These are phyloP conservation scores for Psophia crepitans DNA, from an alignment of 2,113 vertebrate genomes.

Conservation along the genomic window DNA sequence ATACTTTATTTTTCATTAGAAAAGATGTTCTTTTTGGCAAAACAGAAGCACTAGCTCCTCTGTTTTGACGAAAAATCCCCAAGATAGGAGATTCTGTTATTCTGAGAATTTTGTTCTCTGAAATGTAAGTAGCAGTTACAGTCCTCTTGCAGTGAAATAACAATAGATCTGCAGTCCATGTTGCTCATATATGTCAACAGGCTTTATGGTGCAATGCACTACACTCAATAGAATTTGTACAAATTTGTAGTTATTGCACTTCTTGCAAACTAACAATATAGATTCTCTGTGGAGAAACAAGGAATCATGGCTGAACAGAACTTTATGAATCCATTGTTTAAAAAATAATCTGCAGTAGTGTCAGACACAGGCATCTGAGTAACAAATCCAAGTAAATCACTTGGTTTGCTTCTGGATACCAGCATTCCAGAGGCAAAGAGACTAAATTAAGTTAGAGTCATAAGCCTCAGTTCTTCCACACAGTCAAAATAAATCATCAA, in stretches of 20 bases:
- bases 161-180: not conserved
- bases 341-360: not conserved
- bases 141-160: not conserved
- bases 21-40: not conserved
- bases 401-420: not conserved
- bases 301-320: not conserved
- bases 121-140: not conserved
- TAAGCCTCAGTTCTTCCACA: not conserved
- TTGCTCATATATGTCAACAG: not conserved
- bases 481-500: not conserved
- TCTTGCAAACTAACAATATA: not conserved
- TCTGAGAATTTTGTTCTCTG: not conserved
- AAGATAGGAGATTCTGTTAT: not conserved
- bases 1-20: conserved; percentile 14
- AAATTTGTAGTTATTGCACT: not conserved
- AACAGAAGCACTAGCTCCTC: not conserved
- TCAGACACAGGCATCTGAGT: not conserved
- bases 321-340: not conserved
- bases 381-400: not conserved
- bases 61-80: not conserved
- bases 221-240: not conserved
- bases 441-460: not conserved
- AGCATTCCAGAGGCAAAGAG: not conserved
- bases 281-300: not conserved
- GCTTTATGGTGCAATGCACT: not conserved